Evolutionary conservation across 64 coral and sea anemone genomes (phyloP), one percentile per base, ranked within the genome.

Genomic region (Montipora sp.): DNA sequence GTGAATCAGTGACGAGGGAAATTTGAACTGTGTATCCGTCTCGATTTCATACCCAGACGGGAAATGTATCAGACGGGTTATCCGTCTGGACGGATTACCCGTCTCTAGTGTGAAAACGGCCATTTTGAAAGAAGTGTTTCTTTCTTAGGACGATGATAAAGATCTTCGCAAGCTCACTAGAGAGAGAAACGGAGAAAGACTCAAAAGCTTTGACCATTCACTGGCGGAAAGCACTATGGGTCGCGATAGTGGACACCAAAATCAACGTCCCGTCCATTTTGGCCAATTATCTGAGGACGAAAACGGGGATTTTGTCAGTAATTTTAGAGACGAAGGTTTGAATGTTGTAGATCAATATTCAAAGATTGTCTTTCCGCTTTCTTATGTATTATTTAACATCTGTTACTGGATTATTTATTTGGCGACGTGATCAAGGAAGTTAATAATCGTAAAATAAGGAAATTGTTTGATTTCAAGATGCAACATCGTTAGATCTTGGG

Each of bases 381-480:
- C 75, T 48, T 78, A 78, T 19, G 73, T 93, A 46, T 18, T 93
- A 15, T 93, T 87, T 73, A 93, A 93, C 46, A 66, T 93, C 1
- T 84, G 91, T 6, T 93, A 93, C 48, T 93, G 91, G 91, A 87
- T 73, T 74, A 63, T 93, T 51, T 93, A 72, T 80, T 88, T 93
- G 79, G 48, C 82, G 10, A 20, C 82, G 59, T 85, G 65, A 85
- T 85, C 10, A 83, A 63, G 0, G 9, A 69, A 46, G 48, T n/a
- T 84, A 20, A 79, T 48, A 51, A 51, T n/a, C 19, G 2, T n/a
- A 8, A 5, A 57, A 24, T 10, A 59, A 20, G 12, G 57, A 58
- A 80, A 53, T 58, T 55, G 21, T 23, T 36, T 36, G 68, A 7
- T 23, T 23, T 22, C 68, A 22, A 23, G 8, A 23, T 18, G 68